phyloP scores from a whole-genome alignment of 2,113 vertebrate genomes.

The Phrynosoma platyrhinos region DNA sequence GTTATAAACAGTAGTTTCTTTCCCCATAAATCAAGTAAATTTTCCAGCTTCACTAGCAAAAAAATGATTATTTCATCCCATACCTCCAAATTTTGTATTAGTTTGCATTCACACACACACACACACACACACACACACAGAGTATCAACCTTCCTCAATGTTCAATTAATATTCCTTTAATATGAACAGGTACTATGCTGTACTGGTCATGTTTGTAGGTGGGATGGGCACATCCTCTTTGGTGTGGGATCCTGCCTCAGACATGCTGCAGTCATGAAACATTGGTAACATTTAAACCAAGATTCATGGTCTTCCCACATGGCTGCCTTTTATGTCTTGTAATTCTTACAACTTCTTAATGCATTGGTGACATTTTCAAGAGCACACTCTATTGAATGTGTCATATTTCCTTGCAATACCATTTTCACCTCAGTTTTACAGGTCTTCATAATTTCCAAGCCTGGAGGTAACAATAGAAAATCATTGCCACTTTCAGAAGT shows the following conservation, averaged over 20 bases:
- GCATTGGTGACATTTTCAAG: background rate
- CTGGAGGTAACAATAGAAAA: background rate
- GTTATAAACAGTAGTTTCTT: background rate
- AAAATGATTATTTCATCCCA: background rate
- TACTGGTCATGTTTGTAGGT: background rate
- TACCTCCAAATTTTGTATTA: background rate
- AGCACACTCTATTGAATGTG: background rate
- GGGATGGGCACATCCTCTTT: background rate
- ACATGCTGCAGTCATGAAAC: background rate
- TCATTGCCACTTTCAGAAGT: background rate
- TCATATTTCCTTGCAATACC: background rate
- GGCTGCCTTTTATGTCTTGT: background rate
- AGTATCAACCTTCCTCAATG: background rate
- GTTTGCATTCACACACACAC: background rate
- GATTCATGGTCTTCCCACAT: background rate
- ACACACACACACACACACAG: too few relatives aligned
- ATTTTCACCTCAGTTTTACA: background rate
- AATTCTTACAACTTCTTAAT: background rate
- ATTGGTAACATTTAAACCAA: background rate
- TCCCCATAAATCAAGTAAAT: background rate
- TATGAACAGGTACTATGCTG: background rate
- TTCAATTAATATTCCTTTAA: background rate
- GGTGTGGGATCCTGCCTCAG: background rate
- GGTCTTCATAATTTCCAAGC: conserved; percentile 1
- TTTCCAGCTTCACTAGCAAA: background rate